Percentiles rank a stretch among this genome's conserved stretches.
Conservation (phyloP, 64 coral and sea anemone species). For the Stylophora pistillata region DNA sequence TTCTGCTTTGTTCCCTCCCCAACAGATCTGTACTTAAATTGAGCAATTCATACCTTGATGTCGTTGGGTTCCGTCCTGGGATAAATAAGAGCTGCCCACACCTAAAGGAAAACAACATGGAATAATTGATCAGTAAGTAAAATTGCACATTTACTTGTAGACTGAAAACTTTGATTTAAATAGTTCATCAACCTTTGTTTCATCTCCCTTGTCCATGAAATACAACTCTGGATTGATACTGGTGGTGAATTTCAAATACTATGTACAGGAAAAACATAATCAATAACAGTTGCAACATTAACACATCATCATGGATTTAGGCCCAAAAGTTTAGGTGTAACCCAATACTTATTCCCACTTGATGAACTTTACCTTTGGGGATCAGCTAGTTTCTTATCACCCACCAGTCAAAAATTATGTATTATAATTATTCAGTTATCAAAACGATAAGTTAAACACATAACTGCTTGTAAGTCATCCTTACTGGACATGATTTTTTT, state of each 20-base stretch:
- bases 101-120: not conserved
- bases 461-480: not conserved
- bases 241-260: conserved; percentile 29
- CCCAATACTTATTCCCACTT: no score
- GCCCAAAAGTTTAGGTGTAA: no score
- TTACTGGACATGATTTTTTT: conserved; percentile 46
- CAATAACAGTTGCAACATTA: no score
- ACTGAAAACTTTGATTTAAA: not conserved
- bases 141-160: not conserved
- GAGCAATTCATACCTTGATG: conserved; percentile 15
- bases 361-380: no score
- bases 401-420: no score
- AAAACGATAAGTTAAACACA: not conserved
- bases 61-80: not conserved
- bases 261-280: not conserved
- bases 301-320: no score
- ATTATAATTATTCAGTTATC: not conserved
- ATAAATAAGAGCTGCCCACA: not conserved
- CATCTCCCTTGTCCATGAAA: conserved; percentile 67
- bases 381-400: no score
- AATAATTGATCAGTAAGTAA: not conserved
- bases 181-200: not conserved
- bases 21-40: not conserved
- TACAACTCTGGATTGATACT: conserved; percentile 20
- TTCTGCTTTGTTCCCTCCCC: no score